Conservation (phyloP, 2,888 invertebrate species). For the Callosobruchus maculatus region DNA sequence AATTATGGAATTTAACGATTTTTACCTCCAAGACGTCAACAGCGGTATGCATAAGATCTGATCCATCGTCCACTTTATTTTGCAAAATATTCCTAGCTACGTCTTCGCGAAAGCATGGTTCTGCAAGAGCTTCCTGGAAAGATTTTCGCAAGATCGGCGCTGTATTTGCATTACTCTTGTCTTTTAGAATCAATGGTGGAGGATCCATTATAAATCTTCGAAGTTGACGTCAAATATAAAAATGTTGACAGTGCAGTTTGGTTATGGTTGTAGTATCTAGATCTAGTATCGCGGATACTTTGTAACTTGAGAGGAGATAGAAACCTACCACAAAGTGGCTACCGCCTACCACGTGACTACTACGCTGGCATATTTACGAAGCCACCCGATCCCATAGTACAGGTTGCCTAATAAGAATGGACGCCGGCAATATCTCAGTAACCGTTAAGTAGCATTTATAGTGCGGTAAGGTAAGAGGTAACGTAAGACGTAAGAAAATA, state of each 20-base stretch:
- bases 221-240: not conserved
- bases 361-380: too few relatives aligned
- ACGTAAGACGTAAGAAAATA: too few relatives aligned
- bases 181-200: conserved; percentile 35
- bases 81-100: conserved; percentile 35
- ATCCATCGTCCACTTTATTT: conserved; percentile 27
- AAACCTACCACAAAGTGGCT: too few relatives aligned
- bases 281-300: too few relatives aligned
- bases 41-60: conserved; percentile 23
- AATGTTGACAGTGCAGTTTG: not conserved
- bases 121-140: conserved; percentile 37
- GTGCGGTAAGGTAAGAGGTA: too few relatives aligned
- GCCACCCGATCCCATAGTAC: too few relatives aligned
- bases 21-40: conserved; percentile 26
- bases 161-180: conserved; percentile 34
- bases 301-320: too few relatives aligned
- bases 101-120: conserved; percentile 28
- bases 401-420: too few relatives aligned
- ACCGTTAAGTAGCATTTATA: too few relatives aligned
- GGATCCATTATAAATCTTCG: conserved; percentile 34
- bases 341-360: too few relatives aligned
- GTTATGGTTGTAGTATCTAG: not conserved
- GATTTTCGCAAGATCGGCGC: conserved; percentile 33
- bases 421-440: too few relatives aligned
- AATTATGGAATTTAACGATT: not conserved